These are phyloP conservation scores for Halocynthia roretzi DNA, from an alignment of 23 tunicate species.

Conservation along the genomic window DNA sequence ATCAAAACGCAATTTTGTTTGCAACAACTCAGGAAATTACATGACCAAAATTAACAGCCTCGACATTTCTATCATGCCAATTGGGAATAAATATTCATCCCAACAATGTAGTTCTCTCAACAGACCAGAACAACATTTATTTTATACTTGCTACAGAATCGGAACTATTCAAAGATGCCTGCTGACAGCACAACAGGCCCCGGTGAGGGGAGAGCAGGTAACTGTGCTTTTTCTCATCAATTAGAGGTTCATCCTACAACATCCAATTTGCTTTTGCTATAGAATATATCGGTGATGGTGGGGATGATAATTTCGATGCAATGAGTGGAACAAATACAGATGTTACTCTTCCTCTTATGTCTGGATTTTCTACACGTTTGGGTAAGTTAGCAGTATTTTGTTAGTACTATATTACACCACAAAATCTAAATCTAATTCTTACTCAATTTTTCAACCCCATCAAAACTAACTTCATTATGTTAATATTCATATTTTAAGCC, in stretches of 20 bases:
- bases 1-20: too few relatives aligned
- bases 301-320: conserved; percentile 59
- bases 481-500: too few relatives aligned
- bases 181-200: conserved; percentile 97
- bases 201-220: conserved; percentile 16
- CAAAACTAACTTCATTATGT: too few relatives aligned
- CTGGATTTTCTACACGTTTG: conserved; percentile 80
- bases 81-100: too few relatives aligned
- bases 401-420: neutral
- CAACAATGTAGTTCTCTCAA: too few relatives aligned
- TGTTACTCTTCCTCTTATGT: conserved; percentile 88
- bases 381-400: conserved; percentile 28
- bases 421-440: neutral
- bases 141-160: conserved; percentile 18
- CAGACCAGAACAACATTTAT: too few relatives aligned
- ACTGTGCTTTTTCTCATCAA: neutral
- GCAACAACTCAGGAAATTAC: too few relatives aligned
- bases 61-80: too few relatives aligned
- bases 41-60: too few relatives aligned
- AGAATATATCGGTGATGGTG: neutral
- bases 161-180: conserved; percentile 63
- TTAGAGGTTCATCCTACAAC: neutral
- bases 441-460: too few relatives aligned
- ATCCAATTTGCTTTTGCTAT: neutral
- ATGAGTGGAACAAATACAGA: conserved; percentile 87